phyloP scores from a whole-genome alignment of 2,113 vertebrate genomes.

The Proteles cristata region DNA sequence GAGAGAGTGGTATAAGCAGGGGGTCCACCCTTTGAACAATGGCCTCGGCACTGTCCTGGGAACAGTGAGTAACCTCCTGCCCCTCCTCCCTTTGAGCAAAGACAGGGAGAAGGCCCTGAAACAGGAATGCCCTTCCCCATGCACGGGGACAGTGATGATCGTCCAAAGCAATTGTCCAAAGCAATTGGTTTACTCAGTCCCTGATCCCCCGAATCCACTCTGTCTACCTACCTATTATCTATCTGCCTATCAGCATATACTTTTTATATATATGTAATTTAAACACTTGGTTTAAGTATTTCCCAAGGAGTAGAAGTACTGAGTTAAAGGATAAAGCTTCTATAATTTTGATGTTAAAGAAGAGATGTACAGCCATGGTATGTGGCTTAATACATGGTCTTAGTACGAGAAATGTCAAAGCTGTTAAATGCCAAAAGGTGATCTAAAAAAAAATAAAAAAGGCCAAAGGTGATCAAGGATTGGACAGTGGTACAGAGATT shows the following conservation, averaged over 20 bases:
- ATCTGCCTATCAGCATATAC: neutral
- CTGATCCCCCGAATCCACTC: neutral
- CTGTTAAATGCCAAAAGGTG: neutral
- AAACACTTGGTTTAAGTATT: slow-evolving; percentile 1
- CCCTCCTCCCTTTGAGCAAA: neutral
- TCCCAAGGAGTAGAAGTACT: neutral
- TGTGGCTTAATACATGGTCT: neutral
- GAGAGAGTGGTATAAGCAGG: neutral
- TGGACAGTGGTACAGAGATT: neutral
- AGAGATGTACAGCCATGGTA: neutral
- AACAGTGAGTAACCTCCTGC: neutral
- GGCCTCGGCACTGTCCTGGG: neutral
- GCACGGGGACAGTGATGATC: neutral
- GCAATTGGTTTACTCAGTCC: neutral
- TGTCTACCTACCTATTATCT: neutral
- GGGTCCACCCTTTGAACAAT: neutral
- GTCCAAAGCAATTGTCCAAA: neutral
- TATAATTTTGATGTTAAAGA: neutral
- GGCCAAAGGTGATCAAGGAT: neutral
- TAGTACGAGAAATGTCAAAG: neutral
- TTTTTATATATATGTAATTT: neutral
- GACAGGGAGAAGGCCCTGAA: neutral
- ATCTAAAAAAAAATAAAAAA: neutral
- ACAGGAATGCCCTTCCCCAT: neutral
- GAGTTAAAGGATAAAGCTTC: slow-evolving; percentile 32